Base-by-base conservation (phyloP, 1,140 invertebrate species). In the Chrysopa pallens region DNA sequence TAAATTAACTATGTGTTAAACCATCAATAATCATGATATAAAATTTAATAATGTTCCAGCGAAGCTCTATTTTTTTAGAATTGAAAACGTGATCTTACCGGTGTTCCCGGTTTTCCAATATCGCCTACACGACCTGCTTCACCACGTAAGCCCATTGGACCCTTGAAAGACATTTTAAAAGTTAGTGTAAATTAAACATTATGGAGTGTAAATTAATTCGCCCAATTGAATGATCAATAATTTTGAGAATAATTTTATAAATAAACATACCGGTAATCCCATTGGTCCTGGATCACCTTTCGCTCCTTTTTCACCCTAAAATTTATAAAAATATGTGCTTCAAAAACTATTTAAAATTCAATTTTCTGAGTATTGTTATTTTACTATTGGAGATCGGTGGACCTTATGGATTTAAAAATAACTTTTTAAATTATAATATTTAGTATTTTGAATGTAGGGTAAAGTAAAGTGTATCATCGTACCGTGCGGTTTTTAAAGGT, bases 201-300 rank as follows among this genome's bases (percentile, higher is more conserved):
- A 5, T 23, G 5, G 2, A 23, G 17, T 23, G 2, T 23, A 23
- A 23, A 23, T 23, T 23, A 5, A 23, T 23, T 23, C 5, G 17
- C 17, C 17, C 17, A 23, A 23, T 23, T 23, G 17, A 23, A 23
- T 23, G 17, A 23, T 23, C 17, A 23, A 23, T 5, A 33, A 33
- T 12, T 33, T 33, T 12, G 8, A 33, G 2, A 33, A 33, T 4
- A 33, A 4, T 12, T 7, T 23, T 36, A 43, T 43, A 42, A 36
- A 42, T 41, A 43, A 53, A 83, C 82, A 78, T 78, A 92, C 90
- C 52, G 90, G 90, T 58, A 94, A 69, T 59, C 90, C 90, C 85
- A 94, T 93, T 39, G 88, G 87, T 52, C 90, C 90, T 39, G 82
- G 77, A 65, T 91, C 85, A 42, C 90, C 90, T 65, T 84, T 89